phyloP scores from a whole-genome alignment of 2,888 invertebrate genomes.

The Dusona sp. region DNA sequence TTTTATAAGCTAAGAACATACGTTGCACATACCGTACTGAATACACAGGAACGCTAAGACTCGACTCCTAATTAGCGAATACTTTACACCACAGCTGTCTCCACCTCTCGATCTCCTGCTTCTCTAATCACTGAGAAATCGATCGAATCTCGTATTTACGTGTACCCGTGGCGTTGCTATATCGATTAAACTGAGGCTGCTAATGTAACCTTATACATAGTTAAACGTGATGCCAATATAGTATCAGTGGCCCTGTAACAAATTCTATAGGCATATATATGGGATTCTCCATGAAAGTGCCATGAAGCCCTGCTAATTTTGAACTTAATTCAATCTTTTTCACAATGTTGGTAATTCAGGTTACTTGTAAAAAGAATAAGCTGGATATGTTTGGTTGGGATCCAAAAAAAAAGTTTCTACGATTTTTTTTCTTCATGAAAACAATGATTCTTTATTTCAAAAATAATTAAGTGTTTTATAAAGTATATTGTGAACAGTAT shows the following conservation, averaged over 20 bases:
- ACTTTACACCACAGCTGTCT: constrained; percentile 62
- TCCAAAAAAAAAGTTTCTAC: no score
- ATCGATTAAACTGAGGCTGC: constrained; percentile 54
- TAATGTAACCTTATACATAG: constrained; percentile 16
- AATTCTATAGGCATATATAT: background rate
- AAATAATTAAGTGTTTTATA: no score
- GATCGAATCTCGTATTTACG: constrained; percentile 50
- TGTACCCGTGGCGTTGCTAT: constrained; percentile 41
- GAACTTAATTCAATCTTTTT: no score
- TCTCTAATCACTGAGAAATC: constrained; percentile 63
- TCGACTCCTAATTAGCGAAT: constrained; percentile 67
- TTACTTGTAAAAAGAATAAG: background rate
- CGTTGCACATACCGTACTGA: constrained; percentile 34
- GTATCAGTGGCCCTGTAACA: constrained; percentile 25
- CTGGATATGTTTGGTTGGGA: no score
- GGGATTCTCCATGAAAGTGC: background rate
- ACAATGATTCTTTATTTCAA: no score
- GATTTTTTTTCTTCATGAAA: no score
- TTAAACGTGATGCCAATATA: constrained; percentile 33
- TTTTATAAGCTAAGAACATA: constrained; percentile 15
- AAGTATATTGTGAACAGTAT: no score
- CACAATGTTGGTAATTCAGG: background rate
- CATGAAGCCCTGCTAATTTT: no score
- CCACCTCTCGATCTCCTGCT: constrained; percentile 24
- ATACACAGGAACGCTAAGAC: constrained; percentile 38